Evolutionary conservation across 2,113 vertebrate species (phyloP), one percentile per base, ranked within the genome.

Genomic region (Neodon shergylaensis): DNA sequence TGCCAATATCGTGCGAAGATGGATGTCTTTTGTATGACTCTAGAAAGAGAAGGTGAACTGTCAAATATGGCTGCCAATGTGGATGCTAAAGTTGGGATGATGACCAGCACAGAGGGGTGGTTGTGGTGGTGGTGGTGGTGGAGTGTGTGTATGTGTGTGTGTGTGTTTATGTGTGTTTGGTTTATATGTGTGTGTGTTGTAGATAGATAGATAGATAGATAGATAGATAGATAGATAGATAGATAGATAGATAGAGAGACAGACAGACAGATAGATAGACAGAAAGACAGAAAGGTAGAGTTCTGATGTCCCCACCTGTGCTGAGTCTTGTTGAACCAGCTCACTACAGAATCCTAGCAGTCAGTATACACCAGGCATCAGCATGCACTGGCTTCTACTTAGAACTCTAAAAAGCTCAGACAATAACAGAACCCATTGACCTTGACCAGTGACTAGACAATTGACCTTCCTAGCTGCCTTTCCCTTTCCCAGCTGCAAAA

Each of bases 401-500:
- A 58, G 24, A 26, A 42, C 28, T 94, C 63, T 13, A 47, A 19
- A 88, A 61, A 47, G 79, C 54, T 70, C 31, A 63, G 96, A 65
- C 21, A 31, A 28, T 12, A 6, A 7, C 24, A 58, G 63, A 52
- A 73, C 3, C 91, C 68, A 66, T 0, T 72, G 65, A 87, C 63
- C 83, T 77, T 63, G 42, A 24, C 28, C 9, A 58, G 58, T 21
- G 58, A 58, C 73, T 79, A 88, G 92, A 93, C 91, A 97, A 91
- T 73, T 33, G 61, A 5, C 61, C 4, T 39, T 66, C 79, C 33
- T 86, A 74, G 92, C 89, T 73, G 21, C 19, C 2, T 88, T 96
- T 95, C 91, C 36, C 49, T 96, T 84, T 91, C 93, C 39, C 88
- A 90, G 73, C 26, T 93, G 73, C 77, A 0, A 90, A 95, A 96